Evolutionary conservation across 2,797 vertebrate genomes (phyloP).

Genomic region (Periparus ater): DNA sequence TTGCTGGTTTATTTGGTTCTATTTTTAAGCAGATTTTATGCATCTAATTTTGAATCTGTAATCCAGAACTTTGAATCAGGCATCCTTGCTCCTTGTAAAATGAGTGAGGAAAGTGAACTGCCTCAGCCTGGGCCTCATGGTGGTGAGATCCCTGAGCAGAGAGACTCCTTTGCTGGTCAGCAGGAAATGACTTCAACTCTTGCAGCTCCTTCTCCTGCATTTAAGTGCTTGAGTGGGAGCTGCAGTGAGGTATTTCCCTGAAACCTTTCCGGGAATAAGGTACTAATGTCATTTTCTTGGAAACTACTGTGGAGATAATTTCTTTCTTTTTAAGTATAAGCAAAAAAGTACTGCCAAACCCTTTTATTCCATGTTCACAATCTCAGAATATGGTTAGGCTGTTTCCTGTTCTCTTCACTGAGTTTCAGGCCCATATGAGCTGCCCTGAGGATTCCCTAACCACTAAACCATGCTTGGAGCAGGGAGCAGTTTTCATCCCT

Average conservation of each 20-base stretch:
- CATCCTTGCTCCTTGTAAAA: neutral
- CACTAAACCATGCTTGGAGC: constrained; percentile 5
- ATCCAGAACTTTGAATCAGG: neutral
- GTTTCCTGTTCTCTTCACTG: neutral
- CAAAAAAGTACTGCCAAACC: constrained; percentile 56
- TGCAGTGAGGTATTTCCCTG: constrained; percentile 62
- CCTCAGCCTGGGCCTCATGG: neutral
- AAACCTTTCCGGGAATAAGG: constrained; percentile 64
- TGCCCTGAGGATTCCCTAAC: constrained; percentile 34
- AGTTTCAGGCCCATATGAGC: neutral
- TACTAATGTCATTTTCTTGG: constrained; percentile 66
- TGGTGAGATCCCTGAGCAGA: neutral
- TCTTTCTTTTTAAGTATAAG: constrained; percentile 50
- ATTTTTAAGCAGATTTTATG: neutral
- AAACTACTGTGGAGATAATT: constrained; percentile 21
- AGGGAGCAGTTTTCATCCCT: neutral
- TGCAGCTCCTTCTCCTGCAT: neutral
- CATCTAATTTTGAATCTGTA: neutral
- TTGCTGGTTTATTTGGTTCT: neutral
- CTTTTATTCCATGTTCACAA: constrained; percentile 5
- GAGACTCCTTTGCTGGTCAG: constrained; percentile 4
- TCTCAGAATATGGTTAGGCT: neutral
- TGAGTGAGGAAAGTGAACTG: neutral
- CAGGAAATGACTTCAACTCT: constrained; percentile 8
- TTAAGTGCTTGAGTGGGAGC: constrained; percentile 20